These are phyloP conservation scores for human DNA, from an alignment of 2,113 vertebrate genomes.

Conservation along the genomic window DNA sequence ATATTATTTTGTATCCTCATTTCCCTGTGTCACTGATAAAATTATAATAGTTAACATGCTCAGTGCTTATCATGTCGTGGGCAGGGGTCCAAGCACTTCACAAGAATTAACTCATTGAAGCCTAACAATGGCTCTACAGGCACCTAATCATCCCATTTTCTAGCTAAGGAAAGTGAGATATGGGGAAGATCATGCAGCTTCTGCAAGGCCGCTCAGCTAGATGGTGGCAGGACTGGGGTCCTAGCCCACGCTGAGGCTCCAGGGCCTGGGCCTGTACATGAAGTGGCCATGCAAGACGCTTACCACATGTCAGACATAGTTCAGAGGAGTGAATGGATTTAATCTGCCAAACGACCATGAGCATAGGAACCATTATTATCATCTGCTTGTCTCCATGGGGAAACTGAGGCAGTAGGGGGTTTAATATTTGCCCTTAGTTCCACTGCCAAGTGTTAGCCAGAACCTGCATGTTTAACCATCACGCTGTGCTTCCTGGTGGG, in stretches of 20 bases:
- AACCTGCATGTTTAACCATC: neutral
- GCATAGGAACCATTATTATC: neutral
- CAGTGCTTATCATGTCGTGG: neutral
- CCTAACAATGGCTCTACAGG: neutral
- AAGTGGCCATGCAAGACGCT: neutral
- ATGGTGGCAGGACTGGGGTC: neutral
- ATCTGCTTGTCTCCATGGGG: neutral
- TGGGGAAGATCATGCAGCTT: neutral
- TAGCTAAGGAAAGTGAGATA: neutral
- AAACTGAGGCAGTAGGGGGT: neutral
- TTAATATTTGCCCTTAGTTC: neutral
- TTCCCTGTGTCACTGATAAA: neutral
- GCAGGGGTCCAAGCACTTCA: neutral
- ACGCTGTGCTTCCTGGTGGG: rapidly evolving
- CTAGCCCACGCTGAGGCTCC: neutral
- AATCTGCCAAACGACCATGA: neutral
- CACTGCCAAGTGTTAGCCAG: neutral
- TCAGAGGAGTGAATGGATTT: neutral
- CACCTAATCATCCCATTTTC: neutral
- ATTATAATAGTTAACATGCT: neutral
- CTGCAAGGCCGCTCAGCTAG: neutral
- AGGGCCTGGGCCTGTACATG: neutral
- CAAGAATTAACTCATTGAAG: neutral
- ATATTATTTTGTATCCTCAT: neutral
- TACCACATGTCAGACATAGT: neutral